A percentile compares a stretch with the other conserved stretches of the same genome.
phyloP scores from a whole-genome alignment of 2,797 vertebrate genomes.

The Rhinogobio ventralis region DNA sequence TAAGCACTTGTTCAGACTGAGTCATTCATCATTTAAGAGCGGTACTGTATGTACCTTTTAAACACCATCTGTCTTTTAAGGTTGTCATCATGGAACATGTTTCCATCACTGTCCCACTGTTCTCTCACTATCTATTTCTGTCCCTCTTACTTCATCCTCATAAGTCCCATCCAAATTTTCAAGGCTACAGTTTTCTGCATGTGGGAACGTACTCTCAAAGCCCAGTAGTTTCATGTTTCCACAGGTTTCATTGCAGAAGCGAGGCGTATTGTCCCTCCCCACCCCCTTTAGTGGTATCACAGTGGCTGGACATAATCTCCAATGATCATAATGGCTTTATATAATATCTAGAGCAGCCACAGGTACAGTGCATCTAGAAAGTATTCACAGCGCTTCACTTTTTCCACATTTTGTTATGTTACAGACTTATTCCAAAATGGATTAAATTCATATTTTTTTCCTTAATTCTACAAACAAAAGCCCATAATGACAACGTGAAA shows the following conservation, averaged over 20 bases:
- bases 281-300: conserved; percentile 19
- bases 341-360: conserved; percentile 52
- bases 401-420: no score
- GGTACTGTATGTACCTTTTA: not conserved
- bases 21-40: not conserved
- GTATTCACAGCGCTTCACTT: no score
- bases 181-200: not conserved
- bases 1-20: not conserved
- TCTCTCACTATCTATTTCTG: not conserved
- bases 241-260: conserved; percentile 33
- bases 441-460: no score
- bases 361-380: no score
- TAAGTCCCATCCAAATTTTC: not conserved
- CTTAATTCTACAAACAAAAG: no score
- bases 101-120: not conserved
- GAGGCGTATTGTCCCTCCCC: conserved; percentile 24
- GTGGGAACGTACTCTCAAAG: not conserved
- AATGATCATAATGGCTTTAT: conserved; percentile 57
- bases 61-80: not conserved
- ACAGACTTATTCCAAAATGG: no score
- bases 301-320: conserved; percentile 50
- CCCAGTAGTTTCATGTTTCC: conserved; percentile 26
- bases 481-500: no score
- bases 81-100: not conserved
- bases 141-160: conserved; percentile 18